Evolutionary conservation across 2,113 vertebrate genomes (phyloP).

Genomic region (Microtus oregoni): DNA sequence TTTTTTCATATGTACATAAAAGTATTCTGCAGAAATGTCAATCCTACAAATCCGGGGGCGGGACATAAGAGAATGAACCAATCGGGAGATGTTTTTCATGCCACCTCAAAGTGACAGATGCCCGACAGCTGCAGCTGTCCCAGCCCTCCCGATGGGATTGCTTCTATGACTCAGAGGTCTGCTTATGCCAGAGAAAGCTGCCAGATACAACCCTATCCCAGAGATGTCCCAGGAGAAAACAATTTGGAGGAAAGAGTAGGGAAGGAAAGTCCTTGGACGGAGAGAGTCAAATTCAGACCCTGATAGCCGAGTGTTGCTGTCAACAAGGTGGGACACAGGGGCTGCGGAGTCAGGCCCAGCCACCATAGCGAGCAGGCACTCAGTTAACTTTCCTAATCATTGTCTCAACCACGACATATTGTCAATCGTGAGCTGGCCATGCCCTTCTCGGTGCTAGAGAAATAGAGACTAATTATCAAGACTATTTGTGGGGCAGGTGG

Average conservation of each 20-base stretch:
- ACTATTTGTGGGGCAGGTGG: background rate
- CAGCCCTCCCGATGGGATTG: slow-evolving; percentile 72
- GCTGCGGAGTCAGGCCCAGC: background rate
- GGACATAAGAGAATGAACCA: slow-evolving; percentile 58
- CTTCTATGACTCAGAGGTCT: slow-evolving; percentile 84
- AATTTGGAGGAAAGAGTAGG: slow-evolving; percentile 80
- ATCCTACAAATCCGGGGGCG: slow-evolving; percentile 34
- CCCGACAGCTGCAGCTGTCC: slow-evolving; percentile 87
- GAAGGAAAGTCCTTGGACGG: slow-evolving; percentile 79
- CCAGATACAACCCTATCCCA: slow-evolving; percentile 78
- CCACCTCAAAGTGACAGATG: slow-evolving; percentile 81
- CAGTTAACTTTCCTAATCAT: background rate
- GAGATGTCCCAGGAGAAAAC: slow-evolving; percentile 79
- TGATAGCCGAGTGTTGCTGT: background rate
- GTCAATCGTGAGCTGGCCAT: background rate
- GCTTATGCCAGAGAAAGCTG: slow-evolving; percentile 83
- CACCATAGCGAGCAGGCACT: background rate
- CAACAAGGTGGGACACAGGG: background rate
- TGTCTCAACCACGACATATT: background rate
- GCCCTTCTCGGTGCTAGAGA: background rate
- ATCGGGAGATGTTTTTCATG: slow-evolving; percentile 75
- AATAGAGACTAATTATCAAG: background rate
- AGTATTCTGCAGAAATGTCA: slow-evolving; percentile 25
- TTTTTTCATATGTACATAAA: slow-evolving; percentile 37
- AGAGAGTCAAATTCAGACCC: slow-evolving; percentile 66